phyloP scores from a whole-genome alignment of 2,797 vertebrate genomes.

The Coregonus sp. region DNA sequence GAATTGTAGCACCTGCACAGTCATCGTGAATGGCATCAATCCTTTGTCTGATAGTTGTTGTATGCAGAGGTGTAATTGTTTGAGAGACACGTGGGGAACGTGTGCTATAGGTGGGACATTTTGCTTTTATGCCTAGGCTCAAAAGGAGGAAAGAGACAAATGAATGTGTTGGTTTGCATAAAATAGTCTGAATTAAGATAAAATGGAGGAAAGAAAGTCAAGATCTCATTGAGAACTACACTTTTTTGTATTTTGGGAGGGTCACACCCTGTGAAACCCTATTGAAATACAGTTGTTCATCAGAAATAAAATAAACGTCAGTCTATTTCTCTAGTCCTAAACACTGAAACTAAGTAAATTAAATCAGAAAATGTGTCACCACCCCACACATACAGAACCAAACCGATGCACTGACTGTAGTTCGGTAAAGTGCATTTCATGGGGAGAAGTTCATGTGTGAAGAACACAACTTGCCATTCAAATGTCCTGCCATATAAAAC shows the following conservation, averaged over 20 bases:
- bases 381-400: conserved; percentile 11
- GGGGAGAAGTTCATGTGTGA: conserved; percentile 24
- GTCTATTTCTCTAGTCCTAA: neutral
- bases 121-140: neutral
- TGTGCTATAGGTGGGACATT: neutral
- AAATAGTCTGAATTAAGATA: neutral
- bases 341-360: neutral
- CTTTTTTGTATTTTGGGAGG: conserved; percentile 31
- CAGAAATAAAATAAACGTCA: neutral
- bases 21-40: neutral
- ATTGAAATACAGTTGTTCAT: neutral
- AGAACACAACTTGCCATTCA: neutral
- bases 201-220: neutral
- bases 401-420: neutral
- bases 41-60: neutral
- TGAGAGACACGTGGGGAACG: neutral
- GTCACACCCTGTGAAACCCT: neutral
- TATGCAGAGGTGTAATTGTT: neutral
- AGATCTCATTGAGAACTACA: conserved; percentile 53
- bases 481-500: conserved; percentile 10
- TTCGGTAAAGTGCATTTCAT: conserved; percentile 54
- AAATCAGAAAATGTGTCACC: conserved; percentile 27
- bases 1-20: too few relatives aligned
- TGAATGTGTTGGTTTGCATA: neutral
- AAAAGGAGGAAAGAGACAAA: neutral